Percentiles rank a stretch among this genome's conserved stretches.
Evolutionary conservation across 2,888 invertebrate species (phyloP).

Genomic region (Rhamnusium bicolor): DNA sequence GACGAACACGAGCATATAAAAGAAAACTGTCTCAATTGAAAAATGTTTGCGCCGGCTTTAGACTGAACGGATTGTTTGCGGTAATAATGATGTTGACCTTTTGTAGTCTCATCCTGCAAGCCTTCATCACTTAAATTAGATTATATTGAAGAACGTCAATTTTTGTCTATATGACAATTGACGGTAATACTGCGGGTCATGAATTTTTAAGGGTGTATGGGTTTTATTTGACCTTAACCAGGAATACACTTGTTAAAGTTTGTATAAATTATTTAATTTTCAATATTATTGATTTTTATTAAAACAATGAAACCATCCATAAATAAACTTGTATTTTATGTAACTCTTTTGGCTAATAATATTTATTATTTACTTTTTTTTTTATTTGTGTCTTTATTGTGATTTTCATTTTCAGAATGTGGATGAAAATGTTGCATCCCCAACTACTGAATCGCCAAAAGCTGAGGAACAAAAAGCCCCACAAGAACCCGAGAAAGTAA

Average conservation of each 20-base stretch:
- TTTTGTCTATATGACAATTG: background rate
- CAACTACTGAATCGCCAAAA: constrained; percentile 64
- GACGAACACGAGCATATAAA: background rate
- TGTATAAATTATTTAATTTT: too few species aligned
- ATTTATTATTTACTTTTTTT: background rate
- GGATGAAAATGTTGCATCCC: constrained; percentile 64
- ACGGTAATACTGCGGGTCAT: background rate
- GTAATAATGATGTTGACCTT: background rate
- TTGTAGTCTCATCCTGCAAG: constrained; percentile 9
- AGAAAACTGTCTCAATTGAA: constrained; percentile 23
- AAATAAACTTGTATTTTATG: background rate
- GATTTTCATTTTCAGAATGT: constrained; percentile 63
- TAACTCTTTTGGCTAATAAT: background rate
- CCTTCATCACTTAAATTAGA: constrained; percentile 2
- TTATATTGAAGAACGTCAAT: background rate
- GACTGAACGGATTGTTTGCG: background rate
- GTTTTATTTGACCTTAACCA: background rate
- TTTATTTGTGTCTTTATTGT: background rate
- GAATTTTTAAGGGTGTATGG: background rate
- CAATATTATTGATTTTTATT: background rate
- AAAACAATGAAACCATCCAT: background rate
- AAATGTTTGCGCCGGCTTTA: background rate
- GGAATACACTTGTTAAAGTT: background rate
- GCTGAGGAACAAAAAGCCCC: constrained; percentile 56
- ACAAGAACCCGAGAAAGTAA: constrained; percentile 44